Percentiles rank a stretch among this genome's conserved stretches.
Conservation (phyloP, 2,797 vertebrate genomes). For the Graptemys geographica region DNA sequence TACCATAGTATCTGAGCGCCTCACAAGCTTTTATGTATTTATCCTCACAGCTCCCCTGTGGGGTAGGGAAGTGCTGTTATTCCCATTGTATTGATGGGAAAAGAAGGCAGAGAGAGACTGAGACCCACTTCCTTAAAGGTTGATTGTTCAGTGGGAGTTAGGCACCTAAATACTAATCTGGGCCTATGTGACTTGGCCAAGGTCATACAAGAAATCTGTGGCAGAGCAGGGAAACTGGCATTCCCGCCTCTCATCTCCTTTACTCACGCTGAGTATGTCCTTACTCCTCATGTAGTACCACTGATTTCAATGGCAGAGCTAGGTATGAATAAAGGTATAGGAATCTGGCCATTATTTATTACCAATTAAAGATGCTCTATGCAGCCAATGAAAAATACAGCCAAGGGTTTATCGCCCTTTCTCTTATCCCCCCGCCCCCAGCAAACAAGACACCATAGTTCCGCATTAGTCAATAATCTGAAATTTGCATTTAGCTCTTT, state of each 20-base stretch:
- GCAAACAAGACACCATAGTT: slow-evolving; percentile 19
- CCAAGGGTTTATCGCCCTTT: neutral
- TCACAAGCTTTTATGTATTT: neutral
- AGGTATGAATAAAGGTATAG: slow-evolving; percentile 56
- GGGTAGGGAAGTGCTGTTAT: neutral
- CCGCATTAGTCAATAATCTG: slow-evolving; percentile 23
- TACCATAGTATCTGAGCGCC: neutral
- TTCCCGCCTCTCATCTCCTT: neutral
- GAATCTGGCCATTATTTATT: slow-evolving; percentile 62
- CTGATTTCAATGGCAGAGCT: neutral
- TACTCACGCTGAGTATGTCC: neutral
- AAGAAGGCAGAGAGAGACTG: neutral
- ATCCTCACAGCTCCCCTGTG: neutral
- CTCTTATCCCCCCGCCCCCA: neutral
- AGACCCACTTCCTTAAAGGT: neutral
- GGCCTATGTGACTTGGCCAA: neutral
- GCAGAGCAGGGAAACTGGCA: neutral
- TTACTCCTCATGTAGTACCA: neutral
- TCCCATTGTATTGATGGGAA: neutral
- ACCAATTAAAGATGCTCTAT: neutral
- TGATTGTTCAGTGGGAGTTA: neutral
- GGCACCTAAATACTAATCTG: neutral
- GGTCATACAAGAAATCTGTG: slow-evolving; percentile 49
- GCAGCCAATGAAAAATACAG: neutral
- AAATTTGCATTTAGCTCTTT: neutral